Percentiles rank a stretch among this genome's conserved stretches.
phyloP scores from a whole-genome alignment of 2,888 invertebrate species.

The Herminia tarsipennalis region DNA sequence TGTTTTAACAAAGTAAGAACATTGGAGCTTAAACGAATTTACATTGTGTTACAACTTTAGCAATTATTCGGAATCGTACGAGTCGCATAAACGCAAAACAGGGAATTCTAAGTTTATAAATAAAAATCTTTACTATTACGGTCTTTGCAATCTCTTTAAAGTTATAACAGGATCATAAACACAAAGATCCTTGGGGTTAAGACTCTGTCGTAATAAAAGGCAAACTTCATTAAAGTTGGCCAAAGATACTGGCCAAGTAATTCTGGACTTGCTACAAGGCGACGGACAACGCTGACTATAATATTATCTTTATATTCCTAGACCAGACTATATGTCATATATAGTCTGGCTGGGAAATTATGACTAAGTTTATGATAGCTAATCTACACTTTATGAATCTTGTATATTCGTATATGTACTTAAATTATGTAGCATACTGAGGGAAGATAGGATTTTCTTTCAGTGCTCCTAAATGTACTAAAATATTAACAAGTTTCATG shows the following conservation, averaged over 20 bases:
- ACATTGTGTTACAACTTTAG: background rate
- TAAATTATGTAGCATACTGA: slow-evolving; percentile 1
- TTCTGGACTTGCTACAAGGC: slow-evolving; percentile 52
- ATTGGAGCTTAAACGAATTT: background rate
- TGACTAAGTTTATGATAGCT: slow-evolving; percentile 14
- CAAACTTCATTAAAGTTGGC: slow-evolving; percentile 79
- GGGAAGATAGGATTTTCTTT: slow-evolving; percentile 7
- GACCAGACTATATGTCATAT: slow-evolving; percentile 11
- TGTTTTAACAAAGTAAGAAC: background rate
- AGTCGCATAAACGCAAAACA: slow-evolving; percentile 29
- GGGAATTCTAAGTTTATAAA: slow-evolving; percentile 45
- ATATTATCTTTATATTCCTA: slow-evolving; percentile 25
- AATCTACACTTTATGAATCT: slow-evolving; percentile 10
- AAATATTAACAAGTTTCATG: slow-evolving; percentile 9
- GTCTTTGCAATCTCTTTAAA: slow-evolving; percentile 70
- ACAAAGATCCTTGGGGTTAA: slow-evolving; percentile 72
- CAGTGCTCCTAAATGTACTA: slow-evolving; percentile 3
- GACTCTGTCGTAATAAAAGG: slow-evolving; percentile 71
- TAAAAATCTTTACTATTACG: slow-evolving; percentile 49
- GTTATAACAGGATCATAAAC: slow-evolving; percentile 79
- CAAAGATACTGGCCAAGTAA: slow-evolving; percentile 69
- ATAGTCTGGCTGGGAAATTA: slow-evolving; percentile 11
- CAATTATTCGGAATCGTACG: slow-evolving; percentile 13
- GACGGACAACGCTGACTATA: slow-evolving; percentile 32
- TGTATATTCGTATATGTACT: slow-evolving; percentile 4